A percentile compares a stretch with the other conserved stretches of the same genome.
These are phyloP conservation scores for Crocidura indochinensis DNA, from an alignment of 2,797 vertebrate genomes.

Conservation along the genomic window DNA sequence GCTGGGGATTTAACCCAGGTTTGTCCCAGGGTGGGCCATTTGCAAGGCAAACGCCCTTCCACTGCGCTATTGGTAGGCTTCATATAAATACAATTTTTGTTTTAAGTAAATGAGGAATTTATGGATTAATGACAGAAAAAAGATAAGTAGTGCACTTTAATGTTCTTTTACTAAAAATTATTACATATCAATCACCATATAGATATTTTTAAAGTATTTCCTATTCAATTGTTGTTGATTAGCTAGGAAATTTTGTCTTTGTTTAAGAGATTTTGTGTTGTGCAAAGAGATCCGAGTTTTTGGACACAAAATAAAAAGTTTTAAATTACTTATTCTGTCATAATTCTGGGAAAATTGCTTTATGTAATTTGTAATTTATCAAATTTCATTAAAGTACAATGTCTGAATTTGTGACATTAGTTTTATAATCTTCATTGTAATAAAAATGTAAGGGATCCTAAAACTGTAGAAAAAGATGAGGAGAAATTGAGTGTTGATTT, in stretches of 20 bases:
- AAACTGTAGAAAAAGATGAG: background rate
- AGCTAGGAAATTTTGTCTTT: background rate
- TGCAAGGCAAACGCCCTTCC: no score
- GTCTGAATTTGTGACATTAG: constrained; percentile 22
- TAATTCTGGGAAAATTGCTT: constrained; percentile 32
- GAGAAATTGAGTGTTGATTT: background rate
- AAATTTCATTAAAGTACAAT: constrained; percentile 43
- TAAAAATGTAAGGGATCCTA: constrained; percentile 12
- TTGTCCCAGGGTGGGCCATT: no score
- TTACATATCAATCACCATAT: background rate
- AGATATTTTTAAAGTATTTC: background rate
- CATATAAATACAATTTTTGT: background rate
- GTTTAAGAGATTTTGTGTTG: background rate
- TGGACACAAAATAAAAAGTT: background rate
- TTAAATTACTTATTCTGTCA: background rate
- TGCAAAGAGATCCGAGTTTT: background rate
- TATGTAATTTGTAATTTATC: background rate
- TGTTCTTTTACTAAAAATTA: background rate
- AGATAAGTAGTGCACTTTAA: constrained; percentile 15
- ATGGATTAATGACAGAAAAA: constrained; percentile 17
- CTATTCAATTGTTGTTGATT: constrained; percentile 31
- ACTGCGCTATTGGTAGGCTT: no score
- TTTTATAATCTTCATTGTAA: constrained; percentile 39
- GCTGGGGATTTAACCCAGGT: no score
- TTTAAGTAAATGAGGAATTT: constrained; percentile 19